These are phyloP conservation scores for Lucinisca nassula DNA, from an alignment of 2,888 invertebrate genomes.

Conservation along the genomic window DNA sequence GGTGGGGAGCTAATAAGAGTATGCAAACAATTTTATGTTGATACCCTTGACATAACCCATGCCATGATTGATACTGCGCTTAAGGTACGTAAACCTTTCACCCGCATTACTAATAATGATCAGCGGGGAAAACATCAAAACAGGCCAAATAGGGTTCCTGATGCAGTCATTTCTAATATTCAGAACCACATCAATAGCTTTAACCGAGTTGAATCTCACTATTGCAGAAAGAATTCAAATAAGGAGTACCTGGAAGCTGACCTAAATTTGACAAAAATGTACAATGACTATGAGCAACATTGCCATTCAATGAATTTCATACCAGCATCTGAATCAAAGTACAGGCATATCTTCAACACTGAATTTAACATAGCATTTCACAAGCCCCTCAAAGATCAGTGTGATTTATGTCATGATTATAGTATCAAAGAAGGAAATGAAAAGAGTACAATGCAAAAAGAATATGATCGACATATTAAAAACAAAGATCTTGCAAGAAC, in stretches of 20 bases:
- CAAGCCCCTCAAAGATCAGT: slow-evolving; percentile 13
- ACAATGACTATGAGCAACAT: background rate
- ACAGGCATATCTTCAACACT: slow-evolving; percentile 25
- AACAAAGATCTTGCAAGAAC: slow-evolving; percentile 16
- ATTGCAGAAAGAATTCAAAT: slow-evolving; percentile 4
- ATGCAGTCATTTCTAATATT: background rate
- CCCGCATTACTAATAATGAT: background rate
- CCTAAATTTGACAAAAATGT: slow-evolving; percentile 19
- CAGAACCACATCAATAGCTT: slow-evolving; percentile 19
- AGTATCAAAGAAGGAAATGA: background rate
- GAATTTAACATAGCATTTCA: slow-evolving; percentile 12
- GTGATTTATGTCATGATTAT: slow-evolving; percentile 12
- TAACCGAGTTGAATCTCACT: slow-evolving; percentile 26
- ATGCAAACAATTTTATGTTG: slow-evolving; percentile 7
- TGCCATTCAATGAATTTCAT: background rate
- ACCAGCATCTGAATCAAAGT: slow-evolving; percentile 11
- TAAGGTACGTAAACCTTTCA: background rate
- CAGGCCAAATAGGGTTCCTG: slow-evolving; percentile 12
- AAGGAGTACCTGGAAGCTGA: slow-evolving; percentile 14
- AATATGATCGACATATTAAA: slow-evolving; percentile 13
- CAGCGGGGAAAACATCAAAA: background rate
- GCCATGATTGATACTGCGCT: background rate
- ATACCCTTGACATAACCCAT: slow-evolving; percentile 8
- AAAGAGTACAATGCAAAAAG: background rate
- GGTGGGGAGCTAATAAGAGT: slow-evolving; percentile 1